Base-by-base conservation (phyloP, 2,888 invertebrate species). In the Papilio elwesi region DNA sequence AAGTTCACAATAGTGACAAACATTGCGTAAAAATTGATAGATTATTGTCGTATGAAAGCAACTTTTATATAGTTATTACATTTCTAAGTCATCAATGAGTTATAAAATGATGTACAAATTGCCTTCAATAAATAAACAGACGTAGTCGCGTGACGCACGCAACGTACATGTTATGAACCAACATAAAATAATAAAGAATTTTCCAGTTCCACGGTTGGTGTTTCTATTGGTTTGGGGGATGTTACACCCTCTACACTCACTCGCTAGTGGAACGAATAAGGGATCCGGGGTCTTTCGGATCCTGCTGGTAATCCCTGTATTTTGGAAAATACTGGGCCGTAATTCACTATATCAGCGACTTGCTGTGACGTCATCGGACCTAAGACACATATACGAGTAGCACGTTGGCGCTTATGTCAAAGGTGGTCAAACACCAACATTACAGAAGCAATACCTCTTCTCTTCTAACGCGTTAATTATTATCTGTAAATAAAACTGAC, bases 81-180 rank as follows among this genome's bases (percentile, higher is more conserved):
- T 62, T 62, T 13, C 7, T n/a, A 62, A 62, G 9, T n/a, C 4
- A n/a, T 51, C 65, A 51, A 65, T 65, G n/a, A 51, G 36, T 36
- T 65, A 65, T 36, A 51, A 65, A 49, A 51, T 51, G 13, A 65
- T n/a, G 51, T 51, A 65, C 65, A 65, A 65, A 65, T 65, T 51
- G 38, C 36, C 15, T 51, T 51, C n/a, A 51, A 65, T 65, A 51
- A 36, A 36, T n/a, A 65, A 10, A 51, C 36, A 65, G 49, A 51
- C 36, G 16, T 2, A 10, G 51, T 49, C 51, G 65, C 65, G 65
- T 65, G 51, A 16, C n/a, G 51, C 65, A 65, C 65, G 65, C 49
- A 51, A 53, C 3, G 9, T n/a, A 10, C n/a, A 10, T 65, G 49
- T 65, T 65, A 16, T 47, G 63, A 47, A 47, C 11, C 7, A 16